Evolutionary conservation across 2,113 vertebrate species (phyloP).

Genomic region (Puffinus mauretanicus): DNA sequence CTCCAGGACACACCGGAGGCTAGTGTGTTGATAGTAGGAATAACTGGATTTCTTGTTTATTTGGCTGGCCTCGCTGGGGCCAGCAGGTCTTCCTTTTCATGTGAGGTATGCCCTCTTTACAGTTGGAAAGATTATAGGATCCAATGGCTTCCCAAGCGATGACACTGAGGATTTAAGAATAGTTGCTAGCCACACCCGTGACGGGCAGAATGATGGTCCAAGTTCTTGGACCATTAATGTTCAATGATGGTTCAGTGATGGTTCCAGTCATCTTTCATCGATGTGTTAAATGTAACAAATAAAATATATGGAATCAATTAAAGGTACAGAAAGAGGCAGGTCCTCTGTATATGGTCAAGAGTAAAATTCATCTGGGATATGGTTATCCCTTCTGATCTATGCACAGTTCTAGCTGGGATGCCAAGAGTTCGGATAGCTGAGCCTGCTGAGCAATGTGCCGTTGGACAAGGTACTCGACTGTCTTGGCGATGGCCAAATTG

Average conservation of each 20-base stretch:
- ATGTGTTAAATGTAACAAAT: neutral
- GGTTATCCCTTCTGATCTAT: neutral
- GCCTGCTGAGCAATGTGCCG: neutral
- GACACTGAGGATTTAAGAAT: neutral
- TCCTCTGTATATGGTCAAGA: neutral
- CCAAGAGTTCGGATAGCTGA: neutral
- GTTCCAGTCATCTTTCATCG: neutral
- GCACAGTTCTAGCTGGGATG: neutral
- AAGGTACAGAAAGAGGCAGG: neutral
- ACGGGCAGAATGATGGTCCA: neutral
- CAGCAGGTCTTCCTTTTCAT: neutral
- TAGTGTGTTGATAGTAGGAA: neutral
- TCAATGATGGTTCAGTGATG: neutral
- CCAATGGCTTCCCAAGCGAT: neutral
- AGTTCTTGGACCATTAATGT: neutral
- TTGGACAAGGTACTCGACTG: neutral
- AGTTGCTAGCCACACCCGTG: fast-evolving
- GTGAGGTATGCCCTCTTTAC: neutral
- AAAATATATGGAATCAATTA: neutral
- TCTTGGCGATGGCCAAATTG: neutral
- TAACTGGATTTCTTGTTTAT: neutral
- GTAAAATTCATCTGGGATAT: neutral
- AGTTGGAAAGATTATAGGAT: neutral
- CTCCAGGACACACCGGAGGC: neutral
- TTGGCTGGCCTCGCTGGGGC: neutral